These are phyloP conservation scores for Archocentrus centrarchus DNA, from an alignment of 2,113 vertebrate genomes.

Conservation along the genomic window DNA sequence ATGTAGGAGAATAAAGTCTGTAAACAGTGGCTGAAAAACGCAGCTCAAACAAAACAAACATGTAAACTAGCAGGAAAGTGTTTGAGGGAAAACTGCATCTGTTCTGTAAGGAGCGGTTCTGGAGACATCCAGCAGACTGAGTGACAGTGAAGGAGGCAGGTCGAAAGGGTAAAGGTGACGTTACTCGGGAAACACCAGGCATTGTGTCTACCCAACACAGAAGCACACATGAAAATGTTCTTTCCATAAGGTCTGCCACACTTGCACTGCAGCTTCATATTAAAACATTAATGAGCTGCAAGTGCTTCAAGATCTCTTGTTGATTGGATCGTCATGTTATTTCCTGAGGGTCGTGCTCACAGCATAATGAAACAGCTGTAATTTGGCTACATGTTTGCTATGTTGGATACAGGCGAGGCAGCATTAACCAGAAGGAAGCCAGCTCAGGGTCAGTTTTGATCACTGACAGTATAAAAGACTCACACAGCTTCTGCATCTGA, in stretches of 20 bases:
- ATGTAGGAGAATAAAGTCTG: neutral
- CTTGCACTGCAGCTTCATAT: neutral
- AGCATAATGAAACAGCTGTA: rapidly evolving
- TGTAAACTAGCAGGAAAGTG: too few relatives aligned
- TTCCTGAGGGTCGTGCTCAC: neutral
- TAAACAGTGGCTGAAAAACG: neutral
- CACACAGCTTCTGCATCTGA: neutral
- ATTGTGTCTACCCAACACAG: too few relatives aligned
- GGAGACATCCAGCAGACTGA: neutral
- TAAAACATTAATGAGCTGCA: neutral
- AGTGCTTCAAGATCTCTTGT: neutral
- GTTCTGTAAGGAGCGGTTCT: too few relatives aligned
- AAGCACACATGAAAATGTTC: neutral
- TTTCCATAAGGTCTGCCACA: too few relatives aligned
- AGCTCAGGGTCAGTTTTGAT: neutral
- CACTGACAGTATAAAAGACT: neutral
- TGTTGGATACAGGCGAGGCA: too few relatives aligned
- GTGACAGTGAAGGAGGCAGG: too few relatives aligned
- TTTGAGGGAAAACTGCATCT: too few relatives aligned
- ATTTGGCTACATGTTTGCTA: neutral
- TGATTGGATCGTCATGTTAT: neutral
- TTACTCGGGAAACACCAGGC: too few relatives aligned
- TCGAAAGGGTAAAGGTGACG: too few relatives aligned
- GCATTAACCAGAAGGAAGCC: too few relatives aligned
- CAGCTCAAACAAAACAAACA: too few relatives aligned